These are phyloP conservation scores for Puntigrus tetrazona DNA, from an alignment of 2,113 vertebrate genomes.

Conservation along the genomic window DNA sequence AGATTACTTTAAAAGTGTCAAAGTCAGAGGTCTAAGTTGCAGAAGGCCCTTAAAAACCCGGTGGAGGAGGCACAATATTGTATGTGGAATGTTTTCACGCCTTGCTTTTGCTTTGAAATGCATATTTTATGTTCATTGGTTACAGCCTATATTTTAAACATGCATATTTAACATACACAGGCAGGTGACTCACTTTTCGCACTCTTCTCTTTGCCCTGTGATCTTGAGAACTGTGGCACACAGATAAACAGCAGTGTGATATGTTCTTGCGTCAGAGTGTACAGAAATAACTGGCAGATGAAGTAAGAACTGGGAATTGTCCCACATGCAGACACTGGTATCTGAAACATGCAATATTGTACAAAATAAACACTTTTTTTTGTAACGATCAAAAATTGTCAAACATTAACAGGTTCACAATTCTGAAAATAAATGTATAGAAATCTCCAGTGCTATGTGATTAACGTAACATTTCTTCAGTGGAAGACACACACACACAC, in stretches of 20 bases:
- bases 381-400: neutral
- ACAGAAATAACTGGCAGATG: neutral
- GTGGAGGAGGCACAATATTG: too few relatives aligned
- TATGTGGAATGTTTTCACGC: neutral
- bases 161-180: neutral
- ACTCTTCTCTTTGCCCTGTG: neutral
- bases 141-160: neutral
- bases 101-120: neutral
- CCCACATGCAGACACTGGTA: neutral
- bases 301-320: neutral
- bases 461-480: too few relatives aligned
- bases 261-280: neutral
- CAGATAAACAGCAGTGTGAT: neutral
- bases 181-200: neutral
- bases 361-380: neutral
- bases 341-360: neutral
- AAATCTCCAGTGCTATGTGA: neutral
- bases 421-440: neutral
- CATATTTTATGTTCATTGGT: neutral
- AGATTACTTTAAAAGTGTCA: too few relatives aligned
- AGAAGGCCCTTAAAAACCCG: too few relatives aligned
- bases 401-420: neutral
- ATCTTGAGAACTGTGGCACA: neutral
- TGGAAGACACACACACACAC: too few relatives aligned
- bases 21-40: too few relatives aligned